Evolutionary conservation across 1,140 invertebrate genomes (phyloP), one percentile per base, ranked within the genome.

Genomic region (Drosophila subpulchrella): DNA sequence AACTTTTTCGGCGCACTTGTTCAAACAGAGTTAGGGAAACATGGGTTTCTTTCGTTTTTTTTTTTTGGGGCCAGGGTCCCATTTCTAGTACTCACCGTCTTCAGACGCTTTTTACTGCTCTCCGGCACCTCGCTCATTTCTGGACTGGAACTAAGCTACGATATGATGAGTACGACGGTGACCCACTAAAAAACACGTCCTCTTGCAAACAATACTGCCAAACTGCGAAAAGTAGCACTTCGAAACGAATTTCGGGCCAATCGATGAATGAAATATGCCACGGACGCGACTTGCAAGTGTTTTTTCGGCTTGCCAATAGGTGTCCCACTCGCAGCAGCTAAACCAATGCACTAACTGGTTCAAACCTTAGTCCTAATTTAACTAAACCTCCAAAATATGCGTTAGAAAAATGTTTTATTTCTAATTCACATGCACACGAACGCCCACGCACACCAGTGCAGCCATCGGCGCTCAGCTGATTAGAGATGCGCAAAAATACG

Each of bases 51-150:
- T 44, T 5, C 3, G 3, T 13, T 30, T 30, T 6, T 1, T 3
- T 11, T 51, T 50, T 44, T 73, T 59, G 32, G 17, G 51, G 42
- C 27, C 67, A 39, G 11, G 51, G 34, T 41, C 72, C 71, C 47
- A 20, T 65, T 34, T 47, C 4, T 48, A 8, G 24, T 39, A 84
- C 80, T 89, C 41, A 89, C 84, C 70, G 84, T 89, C 60, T 75
- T 89, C 39, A 84, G 84, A 59, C 84, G 84, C 53, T 89, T 89
- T 89, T 89, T 89, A 67, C 84, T 89, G 65, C 78, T 83, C 51
- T 89, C 84, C 34, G 84, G 84, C 65, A 71, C 59, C 70, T 84
- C 84, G 56, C 78, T 89, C 84, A 90, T 89, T 51, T 17, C 73
- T 61, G 27, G 32, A 24, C 39, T 79, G 46, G 34, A 48, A 48